Evolutionary conservation across 2,888 invertebrate species (phyloP).

Genomic region (Tetragonula carbonaria): DNA sequence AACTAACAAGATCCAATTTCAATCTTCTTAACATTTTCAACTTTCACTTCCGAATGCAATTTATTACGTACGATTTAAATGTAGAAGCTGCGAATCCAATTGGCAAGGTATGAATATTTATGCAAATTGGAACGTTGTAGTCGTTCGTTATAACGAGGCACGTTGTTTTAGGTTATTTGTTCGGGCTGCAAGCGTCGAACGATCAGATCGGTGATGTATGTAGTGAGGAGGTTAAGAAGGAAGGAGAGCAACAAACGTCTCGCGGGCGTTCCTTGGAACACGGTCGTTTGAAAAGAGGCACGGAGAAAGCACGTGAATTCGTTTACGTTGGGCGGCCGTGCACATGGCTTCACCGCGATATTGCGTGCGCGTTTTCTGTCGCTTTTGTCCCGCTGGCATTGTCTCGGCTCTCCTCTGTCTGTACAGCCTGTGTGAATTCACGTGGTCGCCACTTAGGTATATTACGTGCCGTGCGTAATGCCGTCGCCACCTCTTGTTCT

Average conservation of each 20-base stretch:
- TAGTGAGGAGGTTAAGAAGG: neutral
- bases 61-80: too few species aligned
- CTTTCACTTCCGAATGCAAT: too few species aligned
- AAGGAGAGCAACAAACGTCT: slow-evolving; percentile 3
- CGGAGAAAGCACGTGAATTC: slow-evolving; percentile 39
- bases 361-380: slow-evolving; percentile 62
- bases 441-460: slow-evolving; percentile 45
- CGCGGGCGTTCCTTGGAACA: slow-evolving; percentile 17
- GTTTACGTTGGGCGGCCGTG: slow-evolving; percentile 24
- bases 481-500: slow-evolving; percentile 46
- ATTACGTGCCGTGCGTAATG: slow-evolving; percentile 41
- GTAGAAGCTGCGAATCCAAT: too few species aligned
- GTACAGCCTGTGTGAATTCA: slow-evolving; percentile 52
- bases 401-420: slow-evolving; percentile 46
- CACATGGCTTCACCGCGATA: slow-evolving; percentile 16
- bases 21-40: too few species aligned
- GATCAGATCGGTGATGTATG: neutral
- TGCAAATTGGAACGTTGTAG: too few species aligned
- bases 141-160: too few species aligned
- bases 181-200: neutral
- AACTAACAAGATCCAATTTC: too few species aligned
- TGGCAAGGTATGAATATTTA: too few species aligned
- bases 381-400: slow-evolving; percentile 65
- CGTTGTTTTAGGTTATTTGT: neutral
- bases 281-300: slow-evolving; percentile 34